Evolutionary conservation across 1,140 invertebrate species (phyloP), one percentile per base, ranked within the genome.

Genomic region (Notospermus geniculatus): DNA sequence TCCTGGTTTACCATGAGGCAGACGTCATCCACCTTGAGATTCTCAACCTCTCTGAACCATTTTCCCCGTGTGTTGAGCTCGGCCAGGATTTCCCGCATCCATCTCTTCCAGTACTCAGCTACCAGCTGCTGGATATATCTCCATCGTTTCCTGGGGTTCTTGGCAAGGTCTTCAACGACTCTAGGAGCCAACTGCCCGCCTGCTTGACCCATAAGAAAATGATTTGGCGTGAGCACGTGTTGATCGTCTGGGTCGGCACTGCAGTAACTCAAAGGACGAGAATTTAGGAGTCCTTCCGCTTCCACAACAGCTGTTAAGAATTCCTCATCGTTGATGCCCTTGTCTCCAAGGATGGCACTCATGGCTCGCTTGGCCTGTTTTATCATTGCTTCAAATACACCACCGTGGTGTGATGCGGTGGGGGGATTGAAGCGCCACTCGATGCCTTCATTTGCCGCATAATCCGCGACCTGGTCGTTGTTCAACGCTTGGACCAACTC

Each of bases 151-250:
- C 43, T 17, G n/a, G 39, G 43, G 19, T 57, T 57, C 25, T 29
- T 17, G 17, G 4, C 50, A n/a, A 22, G 19, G 11, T 58, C 45
- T 29, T 65, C 41, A 19, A n/a, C 7, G 7, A 11, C n/a, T 15
- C 56, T 61, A 43, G 63, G 45, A 43, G 28, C 65, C 55, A 59
- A 59, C 57, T 53, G n/a, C 60, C 46, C 41, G 22, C 45, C 60
- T 22, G 39, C 56, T 56, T 60, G 32, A 50, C 39, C 56, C 45
- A 29, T 54, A 50, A 60, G 45, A 54, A 45, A 43, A 28, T 46
- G 54, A 29, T 57, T 56, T 17, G 54, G 59, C 54, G 25, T 39
- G 1, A 54, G 23, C 2, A 59, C 57, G 13, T 30, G 2, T 7
- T 59, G 15, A 23, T 59, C 57, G 5, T 29, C n/a, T 22, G 57